Conservation (phyloP, 2,113 vertebrate species). For the Tenrec ecaudatus region DNA sequence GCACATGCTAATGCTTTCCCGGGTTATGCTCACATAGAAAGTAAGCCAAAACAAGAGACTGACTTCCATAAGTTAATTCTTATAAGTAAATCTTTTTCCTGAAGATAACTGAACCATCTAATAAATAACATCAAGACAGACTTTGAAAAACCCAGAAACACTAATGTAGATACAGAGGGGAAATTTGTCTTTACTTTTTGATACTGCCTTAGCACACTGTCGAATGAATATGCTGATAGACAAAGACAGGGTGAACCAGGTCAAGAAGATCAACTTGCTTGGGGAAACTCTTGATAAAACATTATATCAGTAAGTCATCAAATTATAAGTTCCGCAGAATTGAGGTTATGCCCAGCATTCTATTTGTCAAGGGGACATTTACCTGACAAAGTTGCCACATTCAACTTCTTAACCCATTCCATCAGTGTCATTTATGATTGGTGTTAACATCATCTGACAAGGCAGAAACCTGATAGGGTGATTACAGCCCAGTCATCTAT, state of each 20-base stretch:
- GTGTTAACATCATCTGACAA: constrained; percentile 30
- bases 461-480: neutral
- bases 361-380: constrained; percentile 40
- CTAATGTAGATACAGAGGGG: neutral
- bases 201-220: neutral
- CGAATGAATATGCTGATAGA: constrained; percentile 43
- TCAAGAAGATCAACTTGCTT: constrained; percentile 24
- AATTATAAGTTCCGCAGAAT: neutral
- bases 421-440: neutral
- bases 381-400: constrained; percentile 22
- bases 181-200: neutral
- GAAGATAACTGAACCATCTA: neutral
- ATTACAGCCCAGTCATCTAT: neutral
- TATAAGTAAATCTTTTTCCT: neutral
- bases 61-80: neutral
- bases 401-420: constrained; percentile 9
- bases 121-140: neutral
- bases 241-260: constrained; percentile 25
- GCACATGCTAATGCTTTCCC: neutral
- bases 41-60: neutral
- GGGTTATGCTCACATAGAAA: neutral
- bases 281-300: constrained; percentile 43
- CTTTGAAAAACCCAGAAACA: neutral
- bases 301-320: constrained; percentile 1
- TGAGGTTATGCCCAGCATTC: constrained; percentile 3